These are phyloP conservation scores for Thymelicus lineola DNA, from an alignment of 2,888 invertebrate genomes.

Conservation along the genomic window DNA sequence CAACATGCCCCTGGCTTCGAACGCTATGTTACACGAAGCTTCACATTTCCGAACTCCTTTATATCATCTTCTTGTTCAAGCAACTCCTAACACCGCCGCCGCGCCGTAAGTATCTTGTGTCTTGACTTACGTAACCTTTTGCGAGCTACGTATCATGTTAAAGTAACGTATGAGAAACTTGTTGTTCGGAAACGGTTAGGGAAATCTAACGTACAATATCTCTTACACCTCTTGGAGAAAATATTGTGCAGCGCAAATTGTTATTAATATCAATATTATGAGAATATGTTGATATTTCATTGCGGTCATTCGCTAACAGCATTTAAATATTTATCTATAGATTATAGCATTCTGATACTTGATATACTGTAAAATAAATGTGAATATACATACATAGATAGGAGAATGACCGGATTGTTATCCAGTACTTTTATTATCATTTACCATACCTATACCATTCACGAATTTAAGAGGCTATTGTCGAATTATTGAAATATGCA, in stretches of 20 bases:
- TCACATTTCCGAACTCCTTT: slow-evolving; percentile 39
- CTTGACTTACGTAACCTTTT: slow-evolving; percentile 34
- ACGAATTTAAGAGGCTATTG: too few species aligned
- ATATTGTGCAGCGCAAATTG: neutral
- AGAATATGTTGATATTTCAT: too few species aligned
- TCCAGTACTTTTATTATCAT: too few species aligned
- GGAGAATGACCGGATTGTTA: too few species aligned
- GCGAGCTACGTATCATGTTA: slow-evolving; percentile 23
- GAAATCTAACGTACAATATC: neutral
- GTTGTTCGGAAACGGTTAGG: slow-evolving; percentile 8
- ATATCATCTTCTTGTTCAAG: slow-evolving; percentile 30
- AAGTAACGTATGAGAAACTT: slow-evolving; percentile 24
- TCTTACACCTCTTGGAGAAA: neutral
- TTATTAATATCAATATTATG: too few species aligned
- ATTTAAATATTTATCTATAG: too few species aligned
- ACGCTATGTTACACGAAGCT: slow-evolving; percentile 30
- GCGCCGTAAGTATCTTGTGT: slow-evolving; percentile 27
- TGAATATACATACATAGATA: too few species aligned
- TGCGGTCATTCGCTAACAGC: too few species aligned
- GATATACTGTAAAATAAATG: too few species aligned
- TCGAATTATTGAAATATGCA: too few species aligned
- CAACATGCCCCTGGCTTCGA: slow-evolving; percentile 32
- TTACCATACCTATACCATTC: too few species aligned
- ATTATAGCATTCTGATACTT: too few species aligned
- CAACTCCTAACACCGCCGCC: slow-evolving; percentile 26